Conservation (phyloP, 2,888 invertebrate genomes). For the Nomada fucata region DNA sequence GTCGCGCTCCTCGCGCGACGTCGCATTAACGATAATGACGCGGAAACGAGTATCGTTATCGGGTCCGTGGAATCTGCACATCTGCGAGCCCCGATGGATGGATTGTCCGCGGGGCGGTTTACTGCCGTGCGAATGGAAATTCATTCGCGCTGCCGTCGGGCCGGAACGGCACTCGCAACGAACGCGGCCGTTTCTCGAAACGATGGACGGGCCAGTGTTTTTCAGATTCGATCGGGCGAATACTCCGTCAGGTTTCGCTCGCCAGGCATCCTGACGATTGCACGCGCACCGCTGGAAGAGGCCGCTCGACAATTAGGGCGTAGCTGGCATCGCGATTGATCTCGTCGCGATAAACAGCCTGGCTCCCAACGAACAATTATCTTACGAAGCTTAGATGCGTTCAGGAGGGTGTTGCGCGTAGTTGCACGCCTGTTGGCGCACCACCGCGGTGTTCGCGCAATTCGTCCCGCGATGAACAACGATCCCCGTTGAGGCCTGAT, state of each 20-base stretch:
- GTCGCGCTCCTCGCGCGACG: slow-evolving; percentile 33
- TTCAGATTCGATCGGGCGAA: background rate
- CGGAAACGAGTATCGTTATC: slow-evolving; percentile 43
- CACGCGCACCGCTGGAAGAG: too few species aligned
- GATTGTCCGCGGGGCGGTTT: slow-evolving; percentile 24
- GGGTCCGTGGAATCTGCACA: slow-evolving; percentile 24
- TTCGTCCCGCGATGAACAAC: too few species aligned
- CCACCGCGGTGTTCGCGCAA: background rate
- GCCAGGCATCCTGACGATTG: too few species aligned
- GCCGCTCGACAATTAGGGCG: background rate
- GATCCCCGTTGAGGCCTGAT: too few species aligned
- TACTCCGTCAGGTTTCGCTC: too few species aligned
- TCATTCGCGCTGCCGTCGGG: background rate
- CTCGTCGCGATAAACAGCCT: slow-evolving; percentile 29
- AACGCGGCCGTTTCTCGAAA: background rate
- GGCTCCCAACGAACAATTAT: slow-evolving; percentile 66
- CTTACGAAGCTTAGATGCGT: slow-evolving; percentile 54
- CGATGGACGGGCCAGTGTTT: background rate
- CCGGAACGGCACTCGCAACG: background rate
- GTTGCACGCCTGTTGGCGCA: slow-evolving; percentile 65
- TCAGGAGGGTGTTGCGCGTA: slow-evolving; percentile 55
- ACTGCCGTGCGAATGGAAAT: background rate
- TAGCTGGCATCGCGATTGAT: slow-evolving; percentile 19
- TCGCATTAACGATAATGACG: slow-evolving; percentile 56
- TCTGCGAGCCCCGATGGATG: slow-evolving; percentile 18